Evolutionary conservation across 2,888 invertebrate genomes (phyloP).

Genomic region (Temnothorax unifasciatus): DNA sequence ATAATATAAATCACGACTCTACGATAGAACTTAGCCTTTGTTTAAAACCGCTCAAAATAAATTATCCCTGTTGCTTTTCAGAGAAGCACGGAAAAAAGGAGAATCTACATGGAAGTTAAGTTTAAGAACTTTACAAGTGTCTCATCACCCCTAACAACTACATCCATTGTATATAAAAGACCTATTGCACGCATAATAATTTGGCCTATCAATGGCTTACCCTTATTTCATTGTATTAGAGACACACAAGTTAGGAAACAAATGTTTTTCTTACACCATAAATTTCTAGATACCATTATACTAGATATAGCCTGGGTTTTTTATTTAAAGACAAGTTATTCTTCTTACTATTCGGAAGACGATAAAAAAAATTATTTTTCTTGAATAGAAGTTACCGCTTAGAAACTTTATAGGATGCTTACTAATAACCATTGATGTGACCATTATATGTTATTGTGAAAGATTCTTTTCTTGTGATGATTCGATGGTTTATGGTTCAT

Average conservation of each 20-base stretch:
- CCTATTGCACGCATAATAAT: not conserved
- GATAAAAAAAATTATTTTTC: not conserved
- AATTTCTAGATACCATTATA: not conserved
- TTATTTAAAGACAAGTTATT: not conserved
- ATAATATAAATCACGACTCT: slow-evolving; percentile 29
- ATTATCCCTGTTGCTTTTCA: not conserved
- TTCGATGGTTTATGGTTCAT: not conserved
- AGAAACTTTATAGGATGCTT: not conserved
- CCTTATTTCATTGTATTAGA: not conserved
- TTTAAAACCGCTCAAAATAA: slow-evolving; percentile 5
- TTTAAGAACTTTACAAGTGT: not conserved
- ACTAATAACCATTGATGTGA: not conserved
- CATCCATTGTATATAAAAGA: not conserved
- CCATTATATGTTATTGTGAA: not conserved
- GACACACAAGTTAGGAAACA: not conserved
- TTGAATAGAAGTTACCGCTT: not conserved
- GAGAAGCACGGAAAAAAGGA: not conserved
- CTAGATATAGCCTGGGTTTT: not conserved
- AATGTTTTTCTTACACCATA: not conserved
- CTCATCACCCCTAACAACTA: not conserved
- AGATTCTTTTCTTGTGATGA: not conserved
- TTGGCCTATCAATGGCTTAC: not conserved
- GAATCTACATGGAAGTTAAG: not conserved
- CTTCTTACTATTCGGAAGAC: not conserved
- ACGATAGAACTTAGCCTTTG: not conserved